Evolutionary conservation across 2,113 vertebrate species (phyloP).

Genomic region (Pitta sordida): DNA sequence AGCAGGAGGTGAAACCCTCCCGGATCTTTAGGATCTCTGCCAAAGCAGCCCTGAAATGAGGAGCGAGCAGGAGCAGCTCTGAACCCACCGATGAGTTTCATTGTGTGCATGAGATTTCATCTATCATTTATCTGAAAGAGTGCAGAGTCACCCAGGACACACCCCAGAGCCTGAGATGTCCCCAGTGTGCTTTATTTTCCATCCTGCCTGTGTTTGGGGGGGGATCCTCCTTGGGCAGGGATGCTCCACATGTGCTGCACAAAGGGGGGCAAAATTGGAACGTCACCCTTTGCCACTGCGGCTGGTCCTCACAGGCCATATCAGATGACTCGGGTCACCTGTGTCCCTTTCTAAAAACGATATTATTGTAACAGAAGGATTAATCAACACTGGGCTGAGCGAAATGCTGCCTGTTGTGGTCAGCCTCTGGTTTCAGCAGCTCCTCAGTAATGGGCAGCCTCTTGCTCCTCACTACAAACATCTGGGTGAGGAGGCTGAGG

Average conservation of each 20-base stretch:
- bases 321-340: not conserved
- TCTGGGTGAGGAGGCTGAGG: slow-evolving; percentile 43
- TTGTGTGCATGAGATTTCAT: too few species aligned
- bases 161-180: too few species aligned
- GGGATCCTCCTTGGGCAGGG: not conserved
- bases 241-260: not conserved
- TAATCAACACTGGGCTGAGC: not conserved
- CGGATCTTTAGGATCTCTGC: too few species aligned
- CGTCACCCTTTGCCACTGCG: not conserved
- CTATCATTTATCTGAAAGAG: too few species aligned
- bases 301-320: not conserved
- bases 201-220: too few species aligned
- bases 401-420: not conserved
- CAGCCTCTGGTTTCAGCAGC: slow-evolving; percentile 37
- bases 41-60: too few species aligned
- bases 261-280: not conserved
- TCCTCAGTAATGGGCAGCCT: slow-evolving; percentile 22
- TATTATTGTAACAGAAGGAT: not conserved
- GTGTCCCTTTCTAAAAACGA: not conserved
- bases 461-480: slow-evolving; percentile 35
- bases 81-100: too few species aligned
- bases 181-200: too few species aligned
- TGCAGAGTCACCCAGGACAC: too few species aligned
- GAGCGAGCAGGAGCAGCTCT: too few species aligned
- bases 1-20: too few species aligned